A percentile compares a stretch with the other conserved stretches of the same genome.
Evolutionary conservation across 2,113 vertebrate genomes (phyloP).

Genomic region (Empidonax traillii): DNA sequence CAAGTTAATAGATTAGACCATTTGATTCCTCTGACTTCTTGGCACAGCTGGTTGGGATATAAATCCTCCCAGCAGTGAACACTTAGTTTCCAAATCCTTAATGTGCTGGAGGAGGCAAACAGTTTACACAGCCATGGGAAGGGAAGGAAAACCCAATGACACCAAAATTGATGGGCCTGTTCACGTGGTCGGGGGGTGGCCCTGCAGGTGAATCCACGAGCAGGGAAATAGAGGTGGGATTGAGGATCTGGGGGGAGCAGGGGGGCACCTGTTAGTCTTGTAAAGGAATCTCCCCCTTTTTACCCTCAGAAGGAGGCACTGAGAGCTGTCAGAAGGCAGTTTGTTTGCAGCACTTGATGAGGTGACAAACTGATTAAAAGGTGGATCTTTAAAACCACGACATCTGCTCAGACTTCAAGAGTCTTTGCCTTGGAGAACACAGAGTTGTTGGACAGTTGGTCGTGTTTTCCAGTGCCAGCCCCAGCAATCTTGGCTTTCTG

Average conservation of each 20-base stretch:
- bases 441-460: neutral
- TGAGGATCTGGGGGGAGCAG: neutral
- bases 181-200: neutral
- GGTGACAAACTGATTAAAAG: neutral
- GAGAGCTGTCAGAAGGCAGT: neutral
- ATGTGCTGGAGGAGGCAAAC: slow-evolving; percentile 67
- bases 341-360: neutral
- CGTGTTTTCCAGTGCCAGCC: neutral
- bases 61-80: slow-evolving; percentile 70
- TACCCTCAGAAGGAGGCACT: neutral
- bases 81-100: slow-evolving; percentile 67
- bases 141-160: neutral
- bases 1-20: slow-evolving; percentile 64
- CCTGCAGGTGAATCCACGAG: neutral
- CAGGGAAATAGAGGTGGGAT: neutral
- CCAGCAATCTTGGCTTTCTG: neutral
- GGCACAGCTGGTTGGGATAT: slow-evolving; percentile 71
- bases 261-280: neutral
- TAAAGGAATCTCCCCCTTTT: neutral
- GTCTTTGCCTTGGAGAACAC: neutral
- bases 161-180: neutral
- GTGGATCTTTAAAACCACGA: neutral
- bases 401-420: neutral
- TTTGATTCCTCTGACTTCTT: slow-evolving; percentile 71
- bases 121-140: slow-evolving; percentile 41